Base-by-base conservation (phyloP, 2,888 invertebrate genomes). In the Blastobasis adustella region DNA sequence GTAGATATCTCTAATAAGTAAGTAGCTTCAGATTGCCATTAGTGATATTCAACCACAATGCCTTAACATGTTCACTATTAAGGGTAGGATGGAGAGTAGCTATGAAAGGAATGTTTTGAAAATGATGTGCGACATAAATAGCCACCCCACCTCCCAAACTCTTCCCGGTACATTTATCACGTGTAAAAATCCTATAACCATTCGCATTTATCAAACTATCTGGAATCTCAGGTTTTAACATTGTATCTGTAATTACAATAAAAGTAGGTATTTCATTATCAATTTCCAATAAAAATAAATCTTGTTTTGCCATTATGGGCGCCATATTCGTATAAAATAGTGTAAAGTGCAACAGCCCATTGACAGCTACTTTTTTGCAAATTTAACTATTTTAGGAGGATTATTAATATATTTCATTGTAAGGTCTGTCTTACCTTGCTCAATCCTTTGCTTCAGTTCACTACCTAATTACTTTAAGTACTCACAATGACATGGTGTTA, bases 251-350 rank as follows among this genome's bases (percentile, higher is more conserved):
- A 9, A 48, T 51, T 44, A 54, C 50, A 44, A 53, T 53, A 39
- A 47, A 53, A n/a, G 54, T 54, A 36, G 54, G 54, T 49, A 43
- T 51, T 43, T 49, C 40, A 10, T 40, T 54, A 49, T 49, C 40
- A 44, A 54, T 38, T 37, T 51, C 49, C 23, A 46, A 9, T 36
- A 54, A 37, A 48, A 54, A 42, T 40, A 54, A 51, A 45, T 51
- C 52, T 50, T 47, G 46, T 54, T 54, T 54, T 45, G 54, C 54
- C 51, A 49, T 51, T 38, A 54, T 46, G 23, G 54, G 51, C 47
- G 54, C 51, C 54, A 54, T 44, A 49, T 54, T 54, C 49, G 54
- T 54, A 10, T 54, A 54, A 10, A 52, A 53, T 44, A 53, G 38
- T 6, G 46, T 53, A 5, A 49, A 9, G 46, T 53, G 37, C 5